Base-by-base conservation (phyloP, 2,888 invertebrate species). In the Notodonta dromedarius region DNA sequence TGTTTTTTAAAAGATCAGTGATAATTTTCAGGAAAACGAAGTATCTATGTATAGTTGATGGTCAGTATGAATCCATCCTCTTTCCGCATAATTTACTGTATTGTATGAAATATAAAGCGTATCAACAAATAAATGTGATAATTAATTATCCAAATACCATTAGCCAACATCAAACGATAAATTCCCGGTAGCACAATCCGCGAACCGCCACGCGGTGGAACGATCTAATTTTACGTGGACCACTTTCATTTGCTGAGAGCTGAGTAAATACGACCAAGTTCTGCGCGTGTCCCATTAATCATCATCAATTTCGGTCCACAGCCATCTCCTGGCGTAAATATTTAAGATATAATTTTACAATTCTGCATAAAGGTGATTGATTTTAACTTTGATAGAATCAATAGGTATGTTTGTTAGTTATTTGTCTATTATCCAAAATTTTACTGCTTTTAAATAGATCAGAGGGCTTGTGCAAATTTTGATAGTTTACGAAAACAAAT, bases 211-310 rank as follows among this genome's bases (percentile, higher is more conserved):
- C n/a, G 40, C 16, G 40, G 14, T 44, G 42, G 58, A 58, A 13
- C 51, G 55, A 52, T 60, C 59, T 61, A 61, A 61, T 57, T 57
- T 13, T 61, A 53, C 57, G 32, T 54, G 53, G 12, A 52, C 60
- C 56, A 53, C 57, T 46, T 57, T 61, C 60, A 57, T 53, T 53
- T 50, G 11, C 9, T 39, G 48, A 40, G 48, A 32, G 53, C 53
- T 40, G 48, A 35, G 35, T 57, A 44, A 57, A 48, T 57, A 35
- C 48, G 46, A n/a, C n/a, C 14, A 48, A n/a, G 14, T 13, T 51
- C 51, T 53, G 13, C 13, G 24, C 13, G 35, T 24, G 52, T 8
- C 52, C 52, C 53, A 32, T 35, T 13, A 53, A 35, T 53, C 4
- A 53, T 35, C 53, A 51, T 53, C 35, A 53, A 32, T 35, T 35